Evolutionary conservation across 2,113 vertebrate species (phyloP).

Genomic region (Hylia prasina): DNA sequence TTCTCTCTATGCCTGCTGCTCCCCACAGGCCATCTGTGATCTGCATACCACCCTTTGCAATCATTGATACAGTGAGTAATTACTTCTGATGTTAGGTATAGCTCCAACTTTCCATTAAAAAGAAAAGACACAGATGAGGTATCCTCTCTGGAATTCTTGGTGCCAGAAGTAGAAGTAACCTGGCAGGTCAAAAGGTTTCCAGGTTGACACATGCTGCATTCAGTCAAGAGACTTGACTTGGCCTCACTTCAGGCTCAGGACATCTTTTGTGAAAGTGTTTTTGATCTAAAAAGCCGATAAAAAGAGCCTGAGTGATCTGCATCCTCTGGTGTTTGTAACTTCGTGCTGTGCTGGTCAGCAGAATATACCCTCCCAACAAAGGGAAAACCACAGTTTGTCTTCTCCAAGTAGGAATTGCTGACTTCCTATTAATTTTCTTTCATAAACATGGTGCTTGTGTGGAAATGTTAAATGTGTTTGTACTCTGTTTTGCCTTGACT

Average conservation of each 20-base stretch:
- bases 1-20: slow-evolving; percentile 27
- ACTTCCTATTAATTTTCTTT: neutral
- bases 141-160: slow-evolving; percentile 12
- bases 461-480: neutral
- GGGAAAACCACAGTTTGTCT: neutral
- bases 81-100: slow-evolving; percentile 27
- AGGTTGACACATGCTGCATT: slow-evolving; percentile 10
- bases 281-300: neutral
- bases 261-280: neutral
- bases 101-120: neutral
- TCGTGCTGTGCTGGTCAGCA: neutral
- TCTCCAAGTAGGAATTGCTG: neutral
- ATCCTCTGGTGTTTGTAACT: neutral
- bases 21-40: slow-evolving; percentile 24
- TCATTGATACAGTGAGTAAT: slow-evolving; percentile 21
- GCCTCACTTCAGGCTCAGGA: slow-evolving; percentile 12
- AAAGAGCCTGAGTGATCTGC: rapidly evolving
- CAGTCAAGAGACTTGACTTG: neutral
- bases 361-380: neutral
- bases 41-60: neutral
- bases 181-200: neutral
- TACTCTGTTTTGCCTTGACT: neutral
- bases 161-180: slow-evolving; percentile 29
- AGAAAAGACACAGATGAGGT: neutral
- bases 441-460: neutral